Conservation (phyloP, 2,113 vertebrate genomes). For the Eleginops maclovinus region DNA sequence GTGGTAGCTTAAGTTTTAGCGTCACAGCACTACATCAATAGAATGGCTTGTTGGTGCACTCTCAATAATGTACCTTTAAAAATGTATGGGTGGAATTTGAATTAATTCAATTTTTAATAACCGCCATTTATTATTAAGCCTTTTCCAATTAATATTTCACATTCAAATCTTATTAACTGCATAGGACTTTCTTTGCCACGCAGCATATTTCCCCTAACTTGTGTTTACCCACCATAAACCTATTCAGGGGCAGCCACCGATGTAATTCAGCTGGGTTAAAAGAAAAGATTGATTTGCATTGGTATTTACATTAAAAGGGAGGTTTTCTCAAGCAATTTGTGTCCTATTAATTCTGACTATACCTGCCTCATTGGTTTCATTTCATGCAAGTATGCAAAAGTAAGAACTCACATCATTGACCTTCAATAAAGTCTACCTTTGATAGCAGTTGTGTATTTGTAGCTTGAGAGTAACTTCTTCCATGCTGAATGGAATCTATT, state of each 20-base stretch:
- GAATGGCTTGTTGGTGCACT: slow-evolving; percentile 76
- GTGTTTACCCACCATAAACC: slow-evolving; percentile 49
- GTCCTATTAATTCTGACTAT: slow-evolving; percentile 26
- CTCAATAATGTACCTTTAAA: slow-evolving; percentile 75
- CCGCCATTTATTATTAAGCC: slow-evolving; percentile 82
- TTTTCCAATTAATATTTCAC: slow-evolving; percentile 79
- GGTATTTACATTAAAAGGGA: not conserved
- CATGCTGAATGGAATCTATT: not conserved
- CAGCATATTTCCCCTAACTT: slow-evolving; percentile 58
- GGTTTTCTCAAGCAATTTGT: slow-evolving; percentile 16
- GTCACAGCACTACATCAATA: slow-evolving; percentile 51
- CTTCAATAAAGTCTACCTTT: slow-evolving; percentile 19
- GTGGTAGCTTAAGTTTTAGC: slow-evolving; percentile 40
- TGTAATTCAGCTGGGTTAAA: slow-evolving; percentile 4
- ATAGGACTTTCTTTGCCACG: slow-evolving; percentile 55
- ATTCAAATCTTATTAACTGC: slow-evolving; percentile 75
- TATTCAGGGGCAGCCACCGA: not conserved
- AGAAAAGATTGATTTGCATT: slow-evolving; percentile 1
- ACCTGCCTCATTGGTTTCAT: not conserved
- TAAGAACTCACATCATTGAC: slow-evolving; percentile 26
- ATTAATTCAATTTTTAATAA: slow-evolving; percentile 79
- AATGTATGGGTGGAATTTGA: slow-evolving; percentile 76
- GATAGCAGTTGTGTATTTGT: not conserved
- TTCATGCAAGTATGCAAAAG: slow-evolving; percentile 10
- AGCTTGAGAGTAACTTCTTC: not conserved